These are phyloP conservation scores for Sesia bembeciformis DNA, from an alignment of 2,888 invertebrate species.

Conservation along the genomic window DNA sequence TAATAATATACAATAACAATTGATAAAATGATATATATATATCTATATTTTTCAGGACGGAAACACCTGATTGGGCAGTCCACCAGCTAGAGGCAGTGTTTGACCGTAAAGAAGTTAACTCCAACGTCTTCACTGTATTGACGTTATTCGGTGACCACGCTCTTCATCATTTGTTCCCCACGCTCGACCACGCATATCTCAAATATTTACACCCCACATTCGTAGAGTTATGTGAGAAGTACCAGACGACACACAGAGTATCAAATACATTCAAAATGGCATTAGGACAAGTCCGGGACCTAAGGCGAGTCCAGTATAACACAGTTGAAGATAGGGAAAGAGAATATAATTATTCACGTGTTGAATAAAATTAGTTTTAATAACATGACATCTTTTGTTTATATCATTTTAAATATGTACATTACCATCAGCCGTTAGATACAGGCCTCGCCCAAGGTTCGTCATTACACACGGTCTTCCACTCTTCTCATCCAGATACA, in stretches of 20 bases:
- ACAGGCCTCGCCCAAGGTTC: no score
- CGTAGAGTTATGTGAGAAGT: constrained; percentile 57
- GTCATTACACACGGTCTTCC: no score
- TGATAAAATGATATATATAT: neutral
- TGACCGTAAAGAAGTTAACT: constrained; percentile 79
- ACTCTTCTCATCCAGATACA: no score
- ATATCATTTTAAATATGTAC: no score
- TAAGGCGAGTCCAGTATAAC: neutral
- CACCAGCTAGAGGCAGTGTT: constrained; percentile 82
- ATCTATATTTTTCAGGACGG: constrained; percentile 20
- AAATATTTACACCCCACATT: constrained; percentile 74
- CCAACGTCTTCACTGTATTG: constrained; percentile 77
- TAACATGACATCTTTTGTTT: no score
- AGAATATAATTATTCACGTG: neutral
- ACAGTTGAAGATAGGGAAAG: neutral
- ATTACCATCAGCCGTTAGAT: no score
- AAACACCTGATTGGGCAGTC: constrained; percentile 81
- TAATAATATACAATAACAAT: no score
- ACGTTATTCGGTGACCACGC: constrained; percentile 84
- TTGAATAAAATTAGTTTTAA: no score
- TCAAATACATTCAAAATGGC: constrained; percentile 43
- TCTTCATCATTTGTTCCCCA: constrained; percentile 85
- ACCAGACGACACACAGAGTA: constrained; percentile 58
- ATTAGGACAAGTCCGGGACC: constrained; percentile 36
- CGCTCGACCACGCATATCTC: constrained; percentile 81